phyloP scores from a whole-genome alignment of 2,888 invertebrate species.

The Schizotus pectinicornis region DNA sequence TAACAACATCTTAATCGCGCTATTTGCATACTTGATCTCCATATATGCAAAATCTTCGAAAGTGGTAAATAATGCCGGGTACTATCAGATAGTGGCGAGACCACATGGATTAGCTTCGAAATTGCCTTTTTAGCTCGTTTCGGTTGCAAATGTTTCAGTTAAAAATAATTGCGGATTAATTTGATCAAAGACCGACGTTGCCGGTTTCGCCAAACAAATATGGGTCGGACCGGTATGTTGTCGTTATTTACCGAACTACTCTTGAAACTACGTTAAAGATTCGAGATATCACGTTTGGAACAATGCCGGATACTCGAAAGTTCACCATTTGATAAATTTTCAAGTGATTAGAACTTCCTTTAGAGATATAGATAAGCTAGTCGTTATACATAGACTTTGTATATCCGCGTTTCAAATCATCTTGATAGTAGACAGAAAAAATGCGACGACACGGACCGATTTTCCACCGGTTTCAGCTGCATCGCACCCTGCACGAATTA shows the following conservation, averaged over 20 bases:
- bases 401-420: constrained; percentile 32
- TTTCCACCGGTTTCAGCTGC: background rate
- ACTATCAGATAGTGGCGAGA: too few species aligned
- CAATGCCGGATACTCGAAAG: constrained; percentile 49
- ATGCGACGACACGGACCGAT: constrained; percentile 15
- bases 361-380: constrained; percentile 47
- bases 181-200: background rate
- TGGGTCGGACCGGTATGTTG: constrained; percentile 17
- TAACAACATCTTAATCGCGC: too few species aligned
- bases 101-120: too few species aligned
- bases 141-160: background rate
- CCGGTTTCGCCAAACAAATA: constrained; percentile 13
- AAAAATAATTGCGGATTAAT: background rate
- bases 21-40: too few species aligned
- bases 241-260: constrained; percentile 28
- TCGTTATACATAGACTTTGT: constrained; percentile 32
- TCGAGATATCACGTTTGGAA: constrained; percentile 39
- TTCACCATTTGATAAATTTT: constrained; percentile 50
- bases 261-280: constrained; percentile 34
- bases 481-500: background rate
- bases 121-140: too few species aligned
- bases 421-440: constrained; percentile 20
- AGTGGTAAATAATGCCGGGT: too few species aligned
- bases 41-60: too few species aligned
- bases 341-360: constrained; percentile 51